Base-by-base conservation (phyloP, 1,140 invertebrate species). In the Dreissena rostriformis region DNA sequence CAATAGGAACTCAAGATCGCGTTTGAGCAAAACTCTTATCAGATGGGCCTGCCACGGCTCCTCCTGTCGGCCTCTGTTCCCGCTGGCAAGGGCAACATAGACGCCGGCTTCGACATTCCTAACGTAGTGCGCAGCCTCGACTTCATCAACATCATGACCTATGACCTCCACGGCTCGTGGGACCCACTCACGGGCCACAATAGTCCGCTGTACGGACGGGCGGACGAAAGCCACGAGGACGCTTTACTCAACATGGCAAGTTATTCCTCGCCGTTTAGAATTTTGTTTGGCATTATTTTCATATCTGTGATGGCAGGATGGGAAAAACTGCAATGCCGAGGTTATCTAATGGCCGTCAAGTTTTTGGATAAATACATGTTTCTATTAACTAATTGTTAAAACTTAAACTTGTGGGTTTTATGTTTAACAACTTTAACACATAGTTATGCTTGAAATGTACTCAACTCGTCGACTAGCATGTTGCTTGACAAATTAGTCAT, bases 151-250 rank as follows among this genome's bases (percentile, higher is more conserved):
- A 95, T 99, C 19, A 94, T 94, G 94, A 88, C 99, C 96, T 95
- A 98, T 94, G 96, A 98, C 94, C 97, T 98, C 92, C 97, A 98
- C 91, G 97, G 98, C 8, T 97, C 97, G 94, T 98, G 97, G 97
- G 97, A 98, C 91, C 96, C 96, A 28, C 96, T 97, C 92, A 98
- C 98, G 11, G 93, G 93, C 1, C 93, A 93, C 82, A 92, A 94
- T 76, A 90, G 93, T 51, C 92, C 93, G 6, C 88, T 94, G 2
- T 92, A 90, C 79, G 66, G 88, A 7, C 57, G 90, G 22, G 72
- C 73, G 14, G 86, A 86, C 8, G 91, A 92, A 73, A 86, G 67
- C 15, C 86, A 86, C 5, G 80, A 84, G 26, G 72, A 82, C 8
- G 51, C 65, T 17, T 49, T 85, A 10, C 75, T 89, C 0, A 88